These are phyloP conservation scores for Pelmatolapia mariae DNA, from an alignment of 2,113 vertebrate species.

Conservation along the genomic window DNA sequence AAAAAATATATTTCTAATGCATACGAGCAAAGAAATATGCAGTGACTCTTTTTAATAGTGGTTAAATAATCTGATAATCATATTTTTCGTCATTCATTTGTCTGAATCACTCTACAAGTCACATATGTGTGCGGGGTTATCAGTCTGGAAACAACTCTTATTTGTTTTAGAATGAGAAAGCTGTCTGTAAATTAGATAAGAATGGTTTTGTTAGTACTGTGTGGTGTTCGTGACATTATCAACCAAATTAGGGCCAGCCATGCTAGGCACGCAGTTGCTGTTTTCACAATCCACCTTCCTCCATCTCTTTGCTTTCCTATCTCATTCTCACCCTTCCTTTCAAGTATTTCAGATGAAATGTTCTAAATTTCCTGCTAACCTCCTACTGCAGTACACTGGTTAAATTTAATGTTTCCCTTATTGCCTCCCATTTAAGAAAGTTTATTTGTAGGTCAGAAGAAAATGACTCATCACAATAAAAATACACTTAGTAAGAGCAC, in stretches of 20 bases:
- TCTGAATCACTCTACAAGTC: not conserved
- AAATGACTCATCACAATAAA: not conserved
- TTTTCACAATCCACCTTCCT: not conserved
- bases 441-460: not conserved
- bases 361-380: not conserved
- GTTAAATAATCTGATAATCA: not conserved
- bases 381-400: rapidly evolving
- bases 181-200: not conserved
- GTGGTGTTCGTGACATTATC: not conserved
- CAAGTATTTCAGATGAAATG: not conserved
- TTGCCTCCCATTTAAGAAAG: rapidly evolving
- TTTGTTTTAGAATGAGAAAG: not conserved
- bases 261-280: not conserved
- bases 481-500: not conserved
- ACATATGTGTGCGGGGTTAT: not conserved
- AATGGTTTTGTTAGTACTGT: not conserved
- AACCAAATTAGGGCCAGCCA: not conserved
- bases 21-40: not conserved
- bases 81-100: not conserved
- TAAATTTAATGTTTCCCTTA: rapidly evolving
- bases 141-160: not conserved
- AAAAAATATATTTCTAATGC: not conserved
- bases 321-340: not conserved
- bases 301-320: not conserved
- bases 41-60: not conserved